Conservation (phyloP, 2,888 invertebrate species). For the Ichneumon xanthorius region DNA sequence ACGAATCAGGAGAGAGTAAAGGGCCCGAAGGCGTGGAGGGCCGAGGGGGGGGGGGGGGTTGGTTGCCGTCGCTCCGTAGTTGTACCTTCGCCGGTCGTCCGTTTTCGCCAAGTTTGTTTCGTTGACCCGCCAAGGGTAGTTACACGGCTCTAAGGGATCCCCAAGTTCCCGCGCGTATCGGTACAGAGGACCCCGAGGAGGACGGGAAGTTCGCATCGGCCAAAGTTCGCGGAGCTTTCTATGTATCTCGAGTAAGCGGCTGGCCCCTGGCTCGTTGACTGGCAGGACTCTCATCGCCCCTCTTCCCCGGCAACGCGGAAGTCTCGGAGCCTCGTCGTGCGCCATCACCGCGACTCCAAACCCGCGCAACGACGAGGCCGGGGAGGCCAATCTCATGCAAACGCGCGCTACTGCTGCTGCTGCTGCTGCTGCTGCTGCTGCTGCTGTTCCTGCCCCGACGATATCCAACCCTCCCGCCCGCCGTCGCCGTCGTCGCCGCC, state of each 20-base stretch:
- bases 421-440: conserved; percentile 22
- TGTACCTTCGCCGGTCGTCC: background rate
- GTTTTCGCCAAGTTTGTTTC: conserved; percentile 57
- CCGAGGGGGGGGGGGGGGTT: too few relatives aligned
- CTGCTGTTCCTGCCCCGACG: conserved; percentile 24
- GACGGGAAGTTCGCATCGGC: conserved; percentile 55
- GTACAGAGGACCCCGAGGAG: conserved; percentile 22
- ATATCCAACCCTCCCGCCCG: conserved; percentile 29
- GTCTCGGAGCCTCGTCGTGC: conserved; percentile 53
- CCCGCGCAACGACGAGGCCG: conserved; percentile 47
- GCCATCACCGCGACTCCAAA: conserved; percentile 46
- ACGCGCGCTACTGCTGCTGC: conserved; percentile 37
- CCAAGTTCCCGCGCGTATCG: conserved; percentile 51
- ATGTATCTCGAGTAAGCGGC: conserved; percentile 27
- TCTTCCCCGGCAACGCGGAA: background rate
- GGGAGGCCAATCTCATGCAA: conserved; percentile 59
- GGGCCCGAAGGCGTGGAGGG: too few relatives aligned
- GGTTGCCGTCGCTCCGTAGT: background rate
- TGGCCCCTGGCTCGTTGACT: conserved; percentile 23
- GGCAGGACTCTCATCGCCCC: conserved; percentile 12
- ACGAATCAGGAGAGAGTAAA: too few relatives aligned
- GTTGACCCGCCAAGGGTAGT: conserved; percentile 54
- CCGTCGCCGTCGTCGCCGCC: conserved; percentile 42
- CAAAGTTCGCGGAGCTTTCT: conserved; percentile 56
- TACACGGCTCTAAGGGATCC: conserved; percentile 33